Evolutionary conservation across 1,140 invertebrate species (phyloP).

Genomic region (Neodiprion virginianus): DNA sequence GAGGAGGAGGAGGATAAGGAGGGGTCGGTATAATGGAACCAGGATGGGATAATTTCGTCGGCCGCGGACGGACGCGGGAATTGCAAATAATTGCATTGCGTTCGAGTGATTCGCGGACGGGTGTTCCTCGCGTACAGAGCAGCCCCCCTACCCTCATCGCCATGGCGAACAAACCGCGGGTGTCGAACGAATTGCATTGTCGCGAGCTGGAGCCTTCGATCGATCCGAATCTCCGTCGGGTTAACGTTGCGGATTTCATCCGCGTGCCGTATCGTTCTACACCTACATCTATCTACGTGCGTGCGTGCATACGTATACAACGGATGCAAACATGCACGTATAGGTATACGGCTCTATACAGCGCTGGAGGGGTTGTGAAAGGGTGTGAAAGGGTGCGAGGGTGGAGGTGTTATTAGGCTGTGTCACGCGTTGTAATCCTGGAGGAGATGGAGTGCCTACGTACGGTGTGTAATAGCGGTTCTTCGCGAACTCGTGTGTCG

Average conservation of each 20-base stretch:
- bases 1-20: conserved; percentile 9
- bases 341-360: too few species aligned
- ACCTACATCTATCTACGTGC: neutral
- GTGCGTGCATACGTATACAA: too few species aligned
- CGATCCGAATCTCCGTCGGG: neutral
- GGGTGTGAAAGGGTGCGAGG: neutral
- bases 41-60: conserved; percentile 56
- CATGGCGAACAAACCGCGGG: neutral
- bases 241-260: neutral
- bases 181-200: neutral
- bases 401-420: neutral
- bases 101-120: conserved; percentile 56
- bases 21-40: conserved; percentile 52
- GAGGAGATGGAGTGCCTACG: neutral
- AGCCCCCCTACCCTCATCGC: too few species aligned
- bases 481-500: too few species aligned
- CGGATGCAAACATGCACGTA: too few species aligned
- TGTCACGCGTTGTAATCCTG: neutral
- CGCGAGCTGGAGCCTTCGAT: conserved; percentile 3
- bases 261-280: neutral
- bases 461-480: too few species aligned
- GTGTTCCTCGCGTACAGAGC: neutral
- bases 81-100: conserved; percentile 64
- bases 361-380: too few species aligned
- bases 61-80: conserved; percentile 57